Percentiles rank a stretch among this genome's conserved stretches.
Evolutionary conservation across 1,140 invertebrate genomes (phyloP).

Genomic region (Ladona fulva): DNA sequence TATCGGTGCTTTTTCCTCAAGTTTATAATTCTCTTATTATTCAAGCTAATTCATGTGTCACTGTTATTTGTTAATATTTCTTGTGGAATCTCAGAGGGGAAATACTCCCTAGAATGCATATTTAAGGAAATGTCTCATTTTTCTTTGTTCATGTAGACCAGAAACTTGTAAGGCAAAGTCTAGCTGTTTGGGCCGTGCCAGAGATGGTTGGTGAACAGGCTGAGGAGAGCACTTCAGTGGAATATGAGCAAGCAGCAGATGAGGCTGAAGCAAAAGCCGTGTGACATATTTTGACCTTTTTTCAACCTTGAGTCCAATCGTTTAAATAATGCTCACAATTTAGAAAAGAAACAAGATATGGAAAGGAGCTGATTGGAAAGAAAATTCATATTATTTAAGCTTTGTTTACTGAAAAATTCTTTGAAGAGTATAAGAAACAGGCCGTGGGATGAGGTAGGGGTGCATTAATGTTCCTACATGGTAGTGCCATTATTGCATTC

Average conservation of each 20-base stretch:
- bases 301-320: not conserved
- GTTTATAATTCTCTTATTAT: too few relatives aligned
- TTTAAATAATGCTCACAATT: not conserved
- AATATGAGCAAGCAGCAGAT: not conserved
- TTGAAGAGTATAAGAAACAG: too few relatives aligned
- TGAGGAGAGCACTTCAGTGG: not conserved
- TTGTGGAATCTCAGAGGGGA: too few relatives aligned
- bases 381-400: not conserved
- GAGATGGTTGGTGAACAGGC: not conserved
- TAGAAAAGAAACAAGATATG: not conserved
- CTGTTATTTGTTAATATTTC: too few relatives aligned
- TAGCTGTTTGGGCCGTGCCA: constrained; percentile 47
- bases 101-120: too few relatives aligned
- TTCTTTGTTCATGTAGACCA: constrained; percentile 52
- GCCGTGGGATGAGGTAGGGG: too few relatives aligned
- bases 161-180: constrained; percentile 54
- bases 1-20: too few relatives aligned
- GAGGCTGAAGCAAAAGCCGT: not conserved
- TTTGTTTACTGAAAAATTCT: too few relatives aligned
- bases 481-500: too few relatives aligned
- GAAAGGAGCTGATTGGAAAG: not conserved
- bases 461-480: too few relatives aligned
- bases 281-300: not conserved
- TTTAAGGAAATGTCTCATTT: constrained; percentile 16
- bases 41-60: too few relatives aligned